These are phyloP conservation scores for Aleadryas rufinucha DNA, from an alignment of 2,113 vertebrate species.

Conservation along the genomic window DNA sequence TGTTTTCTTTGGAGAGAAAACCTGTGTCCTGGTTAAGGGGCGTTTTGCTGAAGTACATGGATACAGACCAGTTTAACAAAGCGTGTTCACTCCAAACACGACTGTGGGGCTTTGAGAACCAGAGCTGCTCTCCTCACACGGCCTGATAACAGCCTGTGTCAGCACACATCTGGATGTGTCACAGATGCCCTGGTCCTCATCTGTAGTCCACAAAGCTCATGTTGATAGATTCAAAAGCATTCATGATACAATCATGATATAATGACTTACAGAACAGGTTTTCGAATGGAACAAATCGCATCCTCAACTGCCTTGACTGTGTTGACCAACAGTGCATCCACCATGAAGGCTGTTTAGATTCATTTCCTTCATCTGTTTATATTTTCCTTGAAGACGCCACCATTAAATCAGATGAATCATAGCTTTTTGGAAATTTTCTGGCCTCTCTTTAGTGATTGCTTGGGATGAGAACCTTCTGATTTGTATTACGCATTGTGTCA, in stretches of 20 bases:
- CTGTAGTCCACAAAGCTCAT: not conserved
- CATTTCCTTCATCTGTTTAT: not conserved
- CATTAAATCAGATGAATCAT: not conserved
- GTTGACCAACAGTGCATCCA: not conserved
- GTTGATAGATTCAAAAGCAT: not conserved
- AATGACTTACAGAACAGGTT: not conserved
- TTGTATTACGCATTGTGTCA: not conserved
- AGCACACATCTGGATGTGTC: not conserved
- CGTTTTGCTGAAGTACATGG: not conserved
- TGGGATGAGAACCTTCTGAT: not conserved
- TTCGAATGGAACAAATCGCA: not conserved
- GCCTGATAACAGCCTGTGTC: not conserved
- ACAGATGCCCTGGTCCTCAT: not conserved
- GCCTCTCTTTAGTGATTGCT: not conserved
- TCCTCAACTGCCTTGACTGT: too few relatives aligned
- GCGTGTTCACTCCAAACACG: fast-evolving
- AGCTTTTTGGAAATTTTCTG: not conserved
- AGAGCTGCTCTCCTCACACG: not conserved
- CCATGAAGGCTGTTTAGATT: not conserved
- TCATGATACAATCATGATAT: not conserved
- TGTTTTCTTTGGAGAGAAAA: not conserved
- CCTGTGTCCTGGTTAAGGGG: not conserved
- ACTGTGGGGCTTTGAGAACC: not conserved
- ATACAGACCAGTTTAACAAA: not conserved
- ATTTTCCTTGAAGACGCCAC: not conserved